Evolutionary conservation across 1,140 invertebrate species (phyloP), one percentile per base, ranked within the genome.

Genomic region (Drosophila subobscura): DNA sequence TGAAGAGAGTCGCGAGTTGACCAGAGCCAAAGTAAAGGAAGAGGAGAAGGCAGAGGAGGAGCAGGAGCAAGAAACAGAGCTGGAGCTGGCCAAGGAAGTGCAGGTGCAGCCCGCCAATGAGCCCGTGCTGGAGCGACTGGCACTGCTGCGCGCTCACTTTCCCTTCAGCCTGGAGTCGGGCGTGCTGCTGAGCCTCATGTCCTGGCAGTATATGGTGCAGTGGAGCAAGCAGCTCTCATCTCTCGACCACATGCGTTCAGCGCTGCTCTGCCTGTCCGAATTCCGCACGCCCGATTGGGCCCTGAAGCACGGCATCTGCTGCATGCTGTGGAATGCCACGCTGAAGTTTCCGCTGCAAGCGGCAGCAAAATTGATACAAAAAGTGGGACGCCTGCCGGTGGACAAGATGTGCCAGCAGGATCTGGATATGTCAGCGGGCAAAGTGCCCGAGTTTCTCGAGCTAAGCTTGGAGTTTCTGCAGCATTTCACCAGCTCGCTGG

Each of bases 301-400:
- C 46, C 92, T 96, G 53, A 94, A 94, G 77, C 94, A 95, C 76
- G 96, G 96, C 80, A 93, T 97, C 6, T 96, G 95, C 79, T 95
- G 94, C 64, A 93, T 99, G 79, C 93, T 98, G 66, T 99, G 97
- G 97, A 95, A 95, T 50, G 95, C 96, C 55, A 96, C 97, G 83
- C 91, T 98, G 22, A 95, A 95, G 78, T 95, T 95, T 83, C 92
- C 94, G 23, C 94, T 97, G 84, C 95, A 97, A 92, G 92, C 93
- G 1, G 92, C 94, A 20, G 95, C 95, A 20, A 95, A 95, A 78
- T 92, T 98, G 2, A 95, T 98, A 42, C 97, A 98, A 76, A 98
- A 98, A 92, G 94, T 96, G 8, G 97, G 97, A 8, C 97, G 96
- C 92, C 91, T 97, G 54, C 97, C 96, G 0, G 97, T 97, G 92